phyloP scores from a whole-genome alignment of 2,888 invertebrate species.

The Podabrus alpinus region DNA sequence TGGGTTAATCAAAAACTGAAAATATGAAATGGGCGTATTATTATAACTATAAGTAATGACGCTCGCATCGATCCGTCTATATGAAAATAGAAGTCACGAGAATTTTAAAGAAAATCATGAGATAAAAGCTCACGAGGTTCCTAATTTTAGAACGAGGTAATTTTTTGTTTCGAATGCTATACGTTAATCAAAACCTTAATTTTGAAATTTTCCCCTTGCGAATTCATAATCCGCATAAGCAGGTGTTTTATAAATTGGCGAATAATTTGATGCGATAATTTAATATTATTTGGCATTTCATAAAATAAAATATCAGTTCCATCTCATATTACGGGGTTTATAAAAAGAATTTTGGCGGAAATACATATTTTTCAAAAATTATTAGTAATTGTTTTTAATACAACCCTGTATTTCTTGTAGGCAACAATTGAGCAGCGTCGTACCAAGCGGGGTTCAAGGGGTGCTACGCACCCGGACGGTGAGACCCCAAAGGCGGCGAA shows the following conservation, averaged over 20 bases:
- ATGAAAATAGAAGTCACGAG: slow-evolving; percentile 20
- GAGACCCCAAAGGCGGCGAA: too few species aligned
- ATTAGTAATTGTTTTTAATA: too few species aligned
- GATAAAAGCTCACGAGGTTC: slow-evolving; percentile 14
- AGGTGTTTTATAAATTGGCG: not conserved
- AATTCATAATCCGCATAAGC: not conserved
- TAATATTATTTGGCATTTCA: not conserved
- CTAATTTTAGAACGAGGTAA: slow-evolving; percentile 17
- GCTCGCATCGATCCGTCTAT: slow-evolving; percentile 1
- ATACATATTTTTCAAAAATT: too few species aligned
- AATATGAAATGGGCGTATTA: not conserved
- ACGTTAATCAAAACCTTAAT: not conserved
- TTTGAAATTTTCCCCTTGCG: not conserved
- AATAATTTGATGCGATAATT: not conserved
- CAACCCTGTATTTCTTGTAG: too few species aligned
- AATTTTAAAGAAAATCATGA: slow-evolving; percentile 15
- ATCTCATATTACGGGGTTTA: not conserved
- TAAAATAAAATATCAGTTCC: not conserved
- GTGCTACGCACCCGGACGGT: too few species aligned
- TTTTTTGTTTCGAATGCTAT: not conserved
- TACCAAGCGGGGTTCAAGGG: too few species aligned
- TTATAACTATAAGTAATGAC: slow-evolving; percentile 2
- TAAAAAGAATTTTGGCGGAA: too few species aligned
- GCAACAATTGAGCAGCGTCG: too few species aligned
- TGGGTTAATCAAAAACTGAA: not conserved